A percentile compares a stretch with the other conserved stretches of the same genome.
These are phyloP conservation scores for Dynastes hyllus DNA, from an alignment of 2,888 invertebrate genomes.

Conservation along the genomic window DNA sequence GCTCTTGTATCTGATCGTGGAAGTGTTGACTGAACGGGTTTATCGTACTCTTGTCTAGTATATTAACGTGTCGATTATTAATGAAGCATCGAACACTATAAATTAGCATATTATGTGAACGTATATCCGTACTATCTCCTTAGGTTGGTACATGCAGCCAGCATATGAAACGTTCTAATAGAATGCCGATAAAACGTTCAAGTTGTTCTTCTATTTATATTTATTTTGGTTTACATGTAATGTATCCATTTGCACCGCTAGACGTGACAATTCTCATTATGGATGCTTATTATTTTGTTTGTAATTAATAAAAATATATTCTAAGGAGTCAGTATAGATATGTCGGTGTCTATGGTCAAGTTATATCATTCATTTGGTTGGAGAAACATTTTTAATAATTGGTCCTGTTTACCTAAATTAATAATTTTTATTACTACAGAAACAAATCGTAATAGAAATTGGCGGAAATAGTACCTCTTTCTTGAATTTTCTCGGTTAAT, in stretches of 20 bases:
- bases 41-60: conserved; percentile 55
- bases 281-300: conserved; percentile 10
- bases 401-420: no score
- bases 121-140: background rate
- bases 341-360: no score
- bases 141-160: background rate
- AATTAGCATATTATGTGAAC: conserved; percentile 48
- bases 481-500: no score
- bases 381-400: no score
- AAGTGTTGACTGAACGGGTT: conserved; percentile 58
- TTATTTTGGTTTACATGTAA: conserved; percentile 3
- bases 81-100: conserved; percentile 45
- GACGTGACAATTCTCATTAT: background rate
- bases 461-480: no score
- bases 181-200: conserved; percentile 25
- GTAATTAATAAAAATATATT: conserved; percentile 27
- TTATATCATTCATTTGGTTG: no score
- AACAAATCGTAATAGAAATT: no score
- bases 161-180: conserved; percentile 6
- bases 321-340: no score
- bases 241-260: conserved; percentile 1
- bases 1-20: conserved; percentile 54
- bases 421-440: no score
- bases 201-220: conserved; percentile 1
- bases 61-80: conserved; percentile 59